Base-by-base conservation (phyloP, 2,113 vertebrate genomes). In the Pelusios castaneus region DNA sequence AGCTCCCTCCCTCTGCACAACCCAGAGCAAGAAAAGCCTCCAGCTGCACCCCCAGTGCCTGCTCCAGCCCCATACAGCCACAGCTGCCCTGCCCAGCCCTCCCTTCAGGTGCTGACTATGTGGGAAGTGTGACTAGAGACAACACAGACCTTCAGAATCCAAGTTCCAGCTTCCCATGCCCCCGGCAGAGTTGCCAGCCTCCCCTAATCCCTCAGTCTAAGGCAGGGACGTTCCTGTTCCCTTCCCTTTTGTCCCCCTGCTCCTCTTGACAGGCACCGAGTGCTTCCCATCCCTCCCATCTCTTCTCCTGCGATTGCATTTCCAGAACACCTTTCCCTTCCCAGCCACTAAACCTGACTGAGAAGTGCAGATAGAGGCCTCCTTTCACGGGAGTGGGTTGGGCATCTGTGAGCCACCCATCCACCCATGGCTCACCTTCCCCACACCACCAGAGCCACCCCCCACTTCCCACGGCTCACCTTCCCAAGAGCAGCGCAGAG, bases 251-350 rank as follows among this genome's bases (percentile, higher is more conserved):
- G 27, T 51, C 43, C 54, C 31, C 1, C 0, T 19, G 1, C 1
- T 0, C 0, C 1, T 41, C n/a, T 49, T 0, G 80, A 1, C 58
- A 11, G 56, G 21, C 14, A 0, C 49, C 0, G 6, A 60, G 70
- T 45, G 52, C 73, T 75, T 89, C 4, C 80, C 3, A 70, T 75
- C 77, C 2, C 43, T 89, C 88, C 88, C 77, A 1, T 1, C 41
- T 6, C 12, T 22, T 85, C 94, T 90, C 90, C 93, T 93, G 82
- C 93, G 1, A 93, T 94, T 89, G 87, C 93, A 89, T 95, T 96
- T 96, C 94, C 96, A 97, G 94, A 96, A 60, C 9, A 58, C 63
- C 89, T 91, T n/a, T 38, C 93, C 93, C 91, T 87, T 79, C 84
- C 43, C 86, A 67, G 92, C 38, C 1, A 93, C 82, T 25, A 91